These are phyloP conservation scores for Sebastes variabilis DNA, from an alignment of 2,797 vertebrate genomes.

Conservation along the genomic window DNA sequence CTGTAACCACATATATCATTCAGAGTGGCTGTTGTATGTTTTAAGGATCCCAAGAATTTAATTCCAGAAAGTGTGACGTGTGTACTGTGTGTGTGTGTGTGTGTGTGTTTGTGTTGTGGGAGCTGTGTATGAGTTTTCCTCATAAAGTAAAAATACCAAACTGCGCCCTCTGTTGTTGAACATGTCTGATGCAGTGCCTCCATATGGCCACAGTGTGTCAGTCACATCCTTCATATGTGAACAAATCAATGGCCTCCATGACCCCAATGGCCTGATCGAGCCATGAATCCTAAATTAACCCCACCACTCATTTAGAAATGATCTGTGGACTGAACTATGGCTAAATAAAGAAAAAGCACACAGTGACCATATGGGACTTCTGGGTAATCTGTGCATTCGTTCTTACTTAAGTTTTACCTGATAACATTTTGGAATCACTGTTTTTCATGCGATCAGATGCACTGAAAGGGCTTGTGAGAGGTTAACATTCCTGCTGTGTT, in stretches of 20 bases:
- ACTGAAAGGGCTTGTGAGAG: background rate
- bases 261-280: constrained; percentile 55
- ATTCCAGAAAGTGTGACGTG: background rate
- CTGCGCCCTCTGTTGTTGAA: background rate
- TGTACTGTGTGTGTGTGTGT: background rate
- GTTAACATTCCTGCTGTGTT: constrained; percentile 51
- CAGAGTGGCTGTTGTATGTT: background rate
- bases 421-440: background rate
- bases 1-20: constrained; percentile 6
- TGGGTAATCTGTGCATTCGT: background rate
- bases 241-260: constrained; percentile 45
- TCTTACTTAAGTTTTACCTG: background rate
- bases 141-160: background rate
- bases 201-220: constrained; percentile 40
- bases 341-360: constrained; percentile 53
- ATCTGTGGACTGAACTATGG: constrained; percentile 30
- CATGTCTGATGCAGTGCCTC: constrained; percentile 15
- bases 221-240: background rate
- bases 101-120: background rate
- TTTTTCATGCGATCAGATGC: background rate
- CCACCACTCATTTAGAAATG: constrained; percentile 52
- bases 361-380: background rate
- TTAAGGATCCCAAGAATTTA: background rate
- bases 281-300: constrained; percentile 52
- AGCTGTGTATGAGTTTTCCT: background rate